Evolutionary conservation across 2,888 invertebrate genomes (phyloP).

Genomic region (Chorisops tibialis): DNA sequence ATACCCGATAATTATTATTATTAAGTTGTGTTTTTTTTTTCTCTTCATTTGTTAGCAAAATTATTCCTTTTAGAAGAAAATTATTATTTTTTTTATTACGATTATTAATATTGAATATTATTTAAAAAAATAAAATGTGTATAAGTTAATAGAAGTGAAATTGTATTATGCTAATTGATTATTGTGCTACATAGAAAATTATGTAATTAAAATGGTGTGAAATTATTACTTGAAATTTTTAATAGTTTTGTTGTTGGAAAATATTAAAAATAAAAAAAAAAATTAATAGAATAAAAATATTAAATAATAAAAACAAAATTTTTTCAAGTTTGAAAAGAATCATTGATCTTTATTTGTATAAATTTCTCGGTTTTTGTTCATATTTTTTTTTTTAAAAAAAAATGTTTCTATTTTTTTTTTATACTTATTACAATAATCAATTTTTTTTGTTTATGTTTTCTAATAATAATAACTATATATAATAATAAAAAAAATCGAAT

Average conservation of each 20-base stretch:
- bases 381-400: background rate
- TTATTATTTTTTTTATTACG: too few relatives aligned
- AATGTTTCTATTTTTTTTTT: constrained; percentile 14
- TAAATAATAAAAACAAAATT: constrained; percentile 18
- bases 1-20: background rate
- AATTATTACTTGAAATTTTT: background rate
- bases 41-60: background rate
- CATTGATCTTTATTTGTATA: constrained; percentile 31
- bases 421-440: background rate
- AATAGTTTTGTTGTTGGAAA: background rate
- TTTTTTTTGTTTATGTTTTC: background rate
- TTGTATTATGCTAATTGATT: too few relatives aligned
- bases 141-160: too few relatives aligned
- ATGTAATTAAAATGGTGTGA: too few relatives aligned
- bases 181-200: too few relatives aligned
- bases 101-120: too few relatives aligned
- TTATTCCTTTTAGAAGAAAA: background rate
- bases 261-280: background rate
- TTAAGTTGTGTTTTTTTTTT: background rate
- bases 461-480: constrained; percentile 10
- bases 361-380: constrained; percentile 17
- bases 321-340: constrained; percentile 21
- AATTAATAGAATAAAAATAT: background rate
- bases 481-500: constrained; percentile 4
- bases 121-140: background rate